Evolutionary conservation across 2,113 vertebrate genomes (phyloP).

Genomic region (Romanogobio albipinnatus): DNA sequence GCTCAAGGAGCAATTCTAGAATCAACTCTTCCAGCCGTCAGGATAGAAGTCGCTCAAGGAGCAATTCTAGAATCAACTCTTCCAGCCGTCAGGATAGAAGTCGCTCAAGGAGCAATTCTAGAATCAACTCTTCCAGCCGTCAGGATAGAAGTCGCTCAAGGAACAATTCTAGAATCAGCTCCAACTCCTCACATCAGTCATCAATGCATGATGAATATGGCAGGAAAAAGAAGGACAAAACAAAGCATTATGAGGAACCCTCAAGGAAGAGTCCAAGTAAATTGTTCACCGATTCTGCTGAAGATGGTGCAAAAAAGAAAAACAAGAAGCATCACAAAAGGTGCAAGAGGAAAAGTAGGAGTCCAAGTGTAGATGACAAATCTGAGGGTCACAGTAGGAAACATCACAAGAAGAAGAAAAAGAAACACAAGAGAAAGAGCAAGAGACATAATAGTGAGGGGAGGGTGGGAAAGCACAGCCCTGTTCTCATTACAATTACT

Average conservation of each 20-base stretch:
- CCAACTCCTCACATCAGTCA: constrained; percentile 74
- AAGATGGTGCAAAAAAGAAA: constrained; percentile 62
- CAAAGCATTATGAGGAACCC: constrained; percentile 82
- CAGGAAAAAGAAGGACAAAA: constrained; percentile 93
- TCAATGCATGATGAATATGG: constrained; percentile 81
- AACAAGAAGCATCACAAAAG: constrained; percentile 73
- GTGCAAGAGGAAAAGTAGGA: constrained; percentile 78
- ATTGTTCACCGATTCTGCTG: constrained; percentile 16
- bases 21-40: constrained; percentile 72
- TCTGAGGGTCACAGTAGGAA: constrained; percentile 70
- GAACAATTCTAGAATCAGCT: constrained; percentile 79
- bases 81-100: constrained; percentile 69
- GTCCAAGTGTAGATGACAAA: constrained; percentile 83
- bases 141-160: constrained; percentile 77
- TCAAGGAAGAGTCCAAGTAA: constrained; percentile 51
- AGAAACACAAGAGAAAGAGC: constrained; percentile 88
- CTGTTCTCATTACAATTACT: constrained; percentile 85
- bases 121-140: constrained; percentile 66
- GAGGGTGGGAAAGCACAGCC: constrained; percentile 61
- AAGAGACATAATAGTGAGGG: constrained; percentile 72
- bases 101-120: constrained; percentile 80
- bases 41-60: constrained; percentile 77
- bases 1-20: constrained; percentile 80
- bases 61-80: constrained; percentile 80
- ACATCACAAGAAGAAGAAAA: constrained; percentile 87